Evolutionary conservation across 1,140 invertebrate genomes (phyloP).

Genomic region (Drosophila mojavensis): DNA sequence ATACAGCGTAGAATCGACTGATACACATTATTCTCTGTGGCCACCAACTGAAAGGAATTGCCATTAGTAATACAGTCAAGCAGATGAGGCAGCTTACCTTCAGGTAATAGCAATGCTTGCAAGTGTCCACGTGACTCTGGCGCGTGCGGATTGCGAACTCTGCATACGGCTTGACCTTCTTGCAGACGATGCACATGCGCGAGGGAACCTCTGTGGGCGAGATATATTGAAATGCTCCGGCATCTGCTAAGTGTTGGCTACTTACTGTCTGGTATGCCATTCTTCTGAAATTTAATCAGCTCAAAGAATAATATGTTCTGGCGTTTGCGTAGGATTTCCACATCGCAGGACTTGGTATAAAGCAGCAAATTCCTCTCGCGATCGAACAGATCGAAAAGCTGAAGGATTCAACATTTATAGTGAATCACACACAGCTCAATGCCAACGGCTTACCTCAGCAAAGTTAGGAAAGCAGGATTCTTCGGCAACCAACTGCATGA

Average conservation of each 20-base stretch:
- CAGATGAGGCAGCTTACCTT: conserved; percentile 51
- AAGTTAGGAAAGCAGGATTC: conserved; percentile 73
- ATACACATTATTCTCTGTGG: conserved; percentile 82
- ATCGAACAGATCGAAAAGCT: conserved; percentile 79
- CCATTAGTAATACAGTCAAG: background rate
- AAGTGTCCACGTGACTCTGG: conserved; percentile 78
- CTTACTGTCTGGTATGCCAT: conserved; percentile 45
- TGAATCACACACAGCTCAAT: background rate
- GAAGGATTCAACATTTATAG: background rate
- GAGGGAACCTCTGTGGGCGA: conserved; percentile 46
- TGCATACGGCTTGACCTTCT: conserved; percentile 65
- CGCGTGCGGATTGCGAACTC: conserved; percentile 76
- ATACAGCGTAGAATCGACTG: conserved; percentile 85
- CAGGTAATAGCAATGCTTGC: conserved; percentile 76
- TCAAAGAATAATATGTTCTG: conserved; percentile 77
- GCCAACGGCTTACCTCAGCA: conserved; percentile 51
- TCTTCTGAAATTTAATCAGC: conserved; percentile 71
- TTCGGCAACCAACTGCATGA: conserved; percentile 60
- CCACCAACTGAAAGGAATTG: conserved; percentile 51
- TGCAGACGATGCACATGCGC: conserved; percentile 81
- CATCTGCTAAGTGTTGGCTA: background rate
- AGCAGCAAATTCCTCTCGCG: conserved; percentile 77
- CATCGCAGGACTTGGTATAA: conserved; percentile 67
- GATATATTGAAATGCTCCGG: background rate
- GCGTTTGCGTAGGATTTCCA: conserved; percentile 73